Conservation (phyloP, 2,888 invertebrate species). For the Onchidella celtica region DNA sequence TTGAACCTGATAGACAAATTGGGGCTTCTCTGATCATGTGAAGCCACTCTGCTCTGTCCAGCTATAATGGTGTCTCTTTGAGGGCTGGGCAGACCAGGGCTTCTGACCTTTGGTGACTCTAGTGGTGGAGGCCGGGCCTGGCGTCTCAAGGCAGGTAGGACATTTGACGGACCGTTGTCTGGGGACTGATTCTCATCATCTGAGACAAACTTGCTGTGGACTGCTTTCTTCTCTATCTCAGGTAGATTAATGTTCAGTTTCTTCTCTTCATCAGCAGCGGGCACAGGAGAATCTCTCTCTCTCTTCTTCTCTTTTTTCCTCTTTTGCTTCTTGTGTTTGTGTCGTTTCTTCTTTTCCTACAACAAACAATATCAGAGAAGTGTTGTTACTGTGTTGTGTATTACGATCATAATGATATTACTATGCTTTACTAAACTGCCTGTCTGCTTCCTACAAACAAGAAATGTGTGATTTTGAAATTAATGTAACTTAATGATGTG, state of each 20-base stretch:
- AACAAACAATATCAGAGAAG: neutral
- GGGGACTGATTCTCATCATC: conserved; percentile 38
- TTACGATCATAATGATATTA: too few relatives aligned
- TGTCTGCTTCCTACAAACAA: too few relatives aligned
- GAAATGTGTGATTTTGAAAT: too few relatives aligned
- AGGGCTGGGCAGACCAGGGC: neutral
- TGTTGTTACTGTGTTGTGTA: too few relatives aligned
- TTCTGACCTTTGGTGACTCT: neutral
- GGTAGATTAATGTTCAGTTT: conserved; percentile 48
- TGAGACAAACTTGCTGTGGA: conserved; percentile 26
- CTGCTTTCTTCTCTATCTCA: conserved; percentile 26
- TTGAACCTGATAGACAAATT: neutral
- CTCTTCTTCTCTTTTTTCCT: conserved; percentile 60
- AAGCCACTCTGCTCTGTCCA: neutral
- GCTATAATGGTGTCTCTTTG: neutral
- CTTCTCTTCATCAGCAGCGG: conserved; percentile 40
- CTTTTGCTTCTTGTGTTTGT: conserved; percentile 43
- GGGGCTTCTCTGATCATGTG: neutral
- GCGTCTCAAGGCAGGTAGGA: neutral
- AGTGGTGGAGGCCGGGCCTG: neutral
- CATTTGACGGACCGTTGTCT: neutral
- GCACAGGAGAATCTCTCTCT: conserved; percentile 41
- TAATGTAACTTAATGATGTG: too few relatives aligned
- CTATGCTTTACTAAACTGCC: too few relatives aligned
- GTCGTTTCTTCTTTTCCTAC: neutral